Percentiles rank a stretch among this genome's conserved stretches.
Conservation (phyloP, 2,113 vertebrate genomes). For the Callospermophilus lateralis region DNA sequence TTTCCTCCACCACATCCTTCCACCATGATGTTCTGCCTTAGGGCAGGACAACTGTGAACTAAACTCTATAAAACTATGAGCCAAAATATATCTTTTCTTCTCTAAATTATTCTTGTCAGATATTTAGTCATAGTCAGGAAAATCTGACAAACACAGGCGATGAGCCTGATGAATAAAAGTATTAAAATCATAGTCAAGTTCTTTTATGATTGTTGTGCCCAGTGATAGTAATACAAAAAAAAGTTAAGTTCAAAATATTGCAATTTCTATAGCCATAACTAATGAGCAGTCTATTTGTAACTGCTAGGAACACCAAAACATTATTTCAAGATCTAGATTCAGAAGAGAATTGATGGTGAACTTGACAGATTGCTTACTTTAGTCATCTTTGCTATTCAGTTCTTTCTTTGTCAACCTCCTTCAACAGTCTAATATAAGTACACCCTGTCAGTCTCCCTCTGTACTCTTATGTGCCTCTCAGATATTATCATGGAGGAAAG, state of each 20-base stretch:
- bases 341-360: conserved; percentile 19
- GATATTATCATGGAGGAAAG: not conserved
- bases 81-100: no score
- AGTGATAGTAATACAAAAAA: not conserved
- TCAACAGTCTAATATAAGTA: not conserved
- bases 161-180: no score
- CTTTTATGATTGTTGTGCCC: not conserved
- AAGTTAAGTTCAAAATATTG: not conserved
- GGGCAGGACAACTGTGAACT: no score
- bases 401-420: not conserved
- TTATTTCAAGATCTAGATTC: conserved; percentile 26
- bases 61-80: no score
- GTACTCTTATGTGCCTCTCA: not conserved
- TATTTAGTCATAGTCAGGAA: no score
- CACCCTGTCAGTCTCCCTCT: not conserved
- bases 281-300: not conserved
- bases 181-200: not conserved
- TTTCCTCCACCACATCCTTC: no score
- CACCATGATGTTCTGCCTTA: no score
- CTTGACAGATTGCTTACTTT: not conserved
- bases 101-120: no score
- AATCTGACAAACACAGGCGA: no score
- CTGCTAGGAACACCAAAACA: conserved; percentile 1
- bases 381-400: not conserved
- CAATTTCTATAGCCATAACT: not conserved